Base-by-base conservation (phyloP, 1,140 invertebrate genomes). In the Tetranychus urticae region DNA sequence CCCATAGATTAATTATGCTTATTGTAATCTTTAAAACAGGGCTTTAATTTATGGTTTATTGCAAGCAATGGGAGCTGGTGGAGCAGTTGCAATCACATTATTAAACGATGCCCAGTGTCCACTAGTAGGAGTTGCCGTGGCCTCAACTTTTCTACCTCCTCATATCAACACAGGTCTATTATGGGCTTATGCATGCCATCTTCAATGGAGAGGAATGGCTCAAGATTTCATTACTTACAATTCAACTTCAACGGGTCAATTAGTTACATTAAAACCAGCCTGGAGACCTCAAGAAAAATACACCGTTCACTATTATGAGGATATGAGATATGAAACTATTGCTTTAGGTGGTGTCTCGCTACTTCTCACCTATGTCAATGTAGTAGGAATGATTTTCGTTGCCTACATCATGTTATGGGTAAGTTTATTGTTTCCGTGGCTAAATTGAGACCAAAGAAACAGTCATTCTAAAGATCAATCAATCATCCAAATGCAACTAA, bases 61-160 rank as follows among this genome's bases (percentile, higher is more conserved):
- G 33, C 78, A 84, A 31, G 83, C 83, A 0, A 65, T 84, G 2
- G 73, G 82, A 1, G 83, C 81, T 2, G 83, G 83, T 33, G 81
- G 79, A 0, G 86, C 85, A 13, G 85, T 90, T 2, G 86, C 86
- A 0, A 76, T 90, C 13, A 85, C 85, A 39, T 74, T 89, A 39
- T 74, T 90, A 0, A 85, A 86, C 68, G 85, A 85, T 23, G 87
- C 84, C 68, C 81, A 81, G 46, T 85, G 84, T 2, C 86, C 86
- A 1, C 68, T 89, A 54, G 87, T 88, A 62, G 86, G 86, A 65
- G 86, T 90, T 47, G 86, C 86, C 3, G 88, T 89, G 68, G 88
- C 86, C 3, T 85, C 86, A 2, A 88, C 86, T 0, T 73, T 88
- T 50, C 68, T 90, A 60, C 86, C 86, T 13, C 86, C 86, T 31